phyloP scores from a whole-genome alignment of 2,113 vertebrate species.

The Myrmecophaga tridactyla region DNA sequence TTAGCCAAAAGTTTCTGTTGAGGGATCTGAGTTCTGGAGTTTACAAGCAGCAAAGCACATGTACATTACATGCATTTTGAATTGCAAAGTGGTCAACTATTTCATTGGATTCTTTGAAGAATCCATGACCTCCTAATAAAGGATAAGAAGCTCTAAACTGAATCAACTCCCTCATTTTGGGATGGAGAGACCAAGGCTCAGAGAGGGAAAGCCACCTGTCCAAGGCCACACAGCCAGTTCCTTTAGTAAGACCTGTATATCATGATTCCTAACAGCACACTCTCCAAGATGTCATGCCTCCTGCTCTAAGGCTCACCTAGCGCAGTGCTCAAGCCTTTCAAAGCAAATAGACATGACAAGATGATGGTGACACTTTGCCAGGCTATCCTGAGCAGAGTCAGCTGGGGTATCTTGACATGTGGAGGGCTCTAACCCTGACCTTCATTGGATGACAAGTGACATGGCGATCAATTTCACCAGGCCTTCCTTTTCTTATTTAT shows the following conservation, averaged over 20 bases:
- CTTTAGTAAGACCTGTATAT: background rate
- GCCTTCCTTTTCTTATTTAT: background rate
- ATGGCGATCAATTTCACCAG: too few species aligned
- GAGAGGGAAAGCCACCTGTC: background rate
- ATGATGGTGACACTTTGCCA: background rate
- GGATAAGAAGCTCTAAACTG: background rate
- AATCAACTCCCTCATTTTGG: background rate
- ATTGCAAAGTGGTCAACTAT: background rate
- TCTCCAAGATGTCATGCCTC: background rate
- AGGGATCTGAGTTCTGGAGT: background rate
- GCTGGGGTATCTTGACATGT: background rate
- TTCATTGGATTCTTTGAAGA: background rate
- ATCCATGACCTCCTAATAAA: background rate
- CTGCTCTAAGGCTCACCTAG: background rate
- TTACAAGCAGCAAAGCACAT: too few species aligned
- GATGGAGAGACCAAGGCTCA: background rate
- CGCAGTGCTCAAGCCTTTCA: background rate
- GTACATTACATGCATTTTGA: background rate
- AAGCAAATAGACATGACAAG: background rate
- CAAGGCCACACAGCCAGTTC: background rate
- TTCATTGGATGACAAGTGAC: background rate
- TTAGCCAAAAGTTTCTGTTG: too few species aligned
- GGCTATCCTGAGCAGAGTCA: background rate
- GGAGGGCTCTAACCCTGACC: background rate
- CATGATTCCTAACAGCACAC: background rate